These are phyloP conservation scores for Bombus haemorrhoidalis DNA, from an alignment of 1,140 invertebrate species.

Conservation along the genomic window DNA sequence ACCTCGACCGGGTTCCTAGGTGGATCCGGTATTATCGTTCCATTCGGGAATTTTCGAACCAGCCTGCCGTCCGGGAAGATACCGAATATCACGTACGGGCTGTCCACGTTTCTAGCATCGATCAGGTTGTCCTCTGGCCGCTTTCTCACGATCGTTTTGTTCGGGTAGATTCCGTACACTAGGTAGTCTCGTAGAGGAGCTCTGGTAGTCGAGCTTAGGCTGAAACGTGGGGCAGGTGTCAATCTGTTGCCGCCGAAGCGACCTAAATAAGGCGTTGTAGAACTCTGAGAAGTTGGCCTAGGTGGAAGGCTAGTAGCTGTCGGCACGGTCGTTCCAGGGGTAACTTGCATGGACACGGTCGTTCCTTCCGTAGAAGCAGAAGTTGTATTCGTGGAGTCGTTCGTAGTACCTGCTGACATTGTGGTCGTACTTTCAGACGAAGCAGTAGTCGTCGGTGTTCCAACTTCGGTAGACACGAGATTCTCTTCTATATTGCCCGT, in stretches of 20 bases:
- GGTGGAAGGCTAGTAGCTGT: not conserved
- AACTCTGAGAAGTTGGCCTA: not conserved
- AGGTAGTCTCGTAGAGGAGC: conserved; percentile 86
- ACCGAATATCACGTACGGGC: conserved; percentile 88
- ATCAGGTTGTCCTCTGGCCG: conserved; percentile 86
- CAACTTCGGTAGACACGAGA: conserved; percentile 53
- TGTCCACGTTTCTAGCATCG: conserved; percentile 86
- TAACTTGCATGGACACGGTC: conserved; percentile 7
- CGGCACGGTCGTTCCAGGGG: conserved; percentile 48
- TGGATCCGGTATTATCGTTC: conserved; percentile 87
- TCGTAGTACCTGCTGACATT: conserved; percentile 21
- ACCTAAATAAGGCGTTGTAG: conserved; percentile 72
- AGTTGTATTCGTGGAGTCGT: not conserved
- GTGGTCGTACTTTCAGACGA: conserved; percentile 32
- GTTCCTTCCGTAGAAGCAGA: conserved; percentile 59
- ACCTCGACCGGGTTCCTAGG: conserved; percentile 82
- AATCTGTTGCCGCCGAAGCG: conserved; percentile 76
- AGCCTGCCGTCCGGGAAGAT: conserved; percentile 88
- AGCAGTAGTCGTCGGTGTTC: not conserved
- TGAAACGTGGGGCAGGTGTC: conserved; percentile 77
- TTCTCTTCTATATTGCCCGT: conserved; percentile 55
- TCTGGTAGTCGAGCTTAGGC: conserved; percentile 75
- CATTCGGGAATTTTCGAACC: conserved; percentile 88
- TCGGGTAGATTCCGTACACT: conserved; percentile 88
- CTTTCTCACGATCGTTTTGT: conserved; percentile 89